These are phyloP conservation scores for Enteromius mattozi DNA, from an alignment of 2,797 vertebrate species.

Conservation along the genomic window DNA sequence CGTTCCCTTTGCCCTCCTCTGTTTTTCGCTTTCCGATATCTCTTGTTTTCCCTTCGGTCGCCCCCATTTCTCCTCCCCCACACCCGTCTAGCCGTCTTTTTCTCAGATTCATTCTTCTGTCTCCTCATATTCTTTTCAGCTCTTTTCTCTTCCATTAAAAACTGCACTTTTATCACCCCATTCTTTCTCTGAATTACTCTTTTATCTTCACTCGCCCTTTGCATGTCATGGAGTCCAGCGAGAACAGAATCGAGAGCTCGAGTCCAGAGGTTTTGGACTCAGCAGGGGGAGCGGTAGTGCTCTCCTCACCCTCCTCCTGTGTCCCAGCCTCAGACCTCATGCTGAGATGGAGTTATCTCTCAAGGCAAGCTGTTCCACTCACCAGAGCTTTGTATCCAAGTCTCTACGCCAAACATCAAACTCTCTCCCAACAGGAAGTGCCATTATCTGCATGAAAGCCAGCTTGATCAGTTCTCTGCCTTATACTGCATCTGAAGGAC, in stretches of 20 bases:
- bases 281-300: slow-evolving; percentile 90
- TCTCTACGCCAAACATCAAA: slow-evolving; percentile 94
- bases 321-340: slow-evolving; percentile 83
- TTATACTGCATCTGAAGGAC: slow-evolving; percentile 31
- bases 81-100: slow-evolving; percentile 19
- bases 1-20: slow-evolving; percentile 42
- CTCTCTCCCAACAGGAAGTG: slow-evolving; percentile 77
- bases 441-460: slow-evolving; percentile 99
- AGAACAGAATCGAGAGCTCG: slow-evolving; percentile 34
- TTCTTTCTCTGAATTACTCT: slow-evolving; percentile 30
- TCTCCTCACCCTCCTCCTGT: slow-evolving; percentile 13
- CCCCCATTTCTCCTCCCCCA: slow-evolving; percentile 32
- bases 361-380: slow-evolving; percentile 63
- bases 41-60: slow-evolving; percentile 30
- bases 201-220: slow-evolving; percentile 31
- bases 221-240: slow-evolving; percentile 16
- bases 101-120: slow-evolving; percentile 36
- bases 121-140: slow-evolving; percentile 10
- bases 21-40: slow-evolving; percentile 30
- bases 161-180: slow-evolving; percentile 34
- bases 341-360: slow-evolving; percentile 99
- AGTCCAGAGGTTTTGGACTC: slow-evolving; percentile 78
- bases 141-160: slow-evolving; percentile 39
- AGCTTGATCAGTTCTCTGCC: slow-evolving; percentile 46
- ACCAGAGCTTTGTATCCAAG: slow-evolving; percentile 48